Evolutionary conservation across 2,797 vertebrate species (phyloP).

Genomic region (Aplochiton taeniatus): DNA sequence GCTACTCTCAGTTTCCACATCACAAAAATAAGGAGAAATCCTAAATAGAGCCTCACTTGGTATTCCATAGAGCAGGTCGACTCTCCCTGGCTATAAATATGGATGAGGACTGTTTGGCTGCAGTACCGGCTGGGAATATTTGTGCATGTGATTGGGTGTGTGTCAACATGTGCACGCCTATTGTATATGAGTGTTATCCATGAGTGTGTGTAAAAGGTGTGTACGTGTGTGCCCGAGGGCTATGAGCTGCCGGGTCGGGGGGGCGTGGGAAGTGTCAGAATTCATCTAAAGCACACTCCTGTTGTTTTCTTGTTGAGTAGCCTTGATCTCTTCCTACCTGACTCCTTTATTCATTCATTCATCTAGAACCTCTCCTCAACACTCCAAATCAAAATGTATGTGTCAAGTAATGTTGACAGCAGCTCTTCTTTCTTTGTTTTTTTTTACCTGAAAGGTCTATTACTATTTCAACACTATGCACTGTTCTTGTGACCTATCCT

Average conservation of each 20-base stretch:
- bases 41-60: constrained; percentile 44
- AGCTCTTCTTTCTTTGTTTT: no score
- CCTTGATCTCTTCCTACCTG: no score
- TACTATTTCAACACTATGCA: no score
- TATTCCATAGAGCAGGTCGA: constrained; percentile 56
- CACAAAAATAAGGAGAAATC: constrained; percentile 36
- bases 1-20: constrained; percentile 32
- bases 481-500: no score
- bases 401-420: no score
- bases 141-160: constrained; percentile 15
- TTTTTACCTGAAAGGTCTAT: no score
- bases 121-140: constrained; percentile 38
- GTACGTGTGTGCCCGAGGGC: not conserved
- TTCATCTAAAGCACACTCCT: no score
- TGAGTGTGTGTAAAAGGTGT: not conserved
- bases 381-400: no score
- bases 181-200: constrained; percentile 19
- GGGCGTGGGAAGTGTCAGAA: not conserved
- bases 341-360: no score
- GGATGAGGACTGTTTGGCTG: constrained; percentile 57
- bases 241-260: not conserved
- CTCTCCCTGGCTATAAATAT: constrained; percentile 61
- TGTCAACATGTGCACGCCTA: constrained; percentile 7
- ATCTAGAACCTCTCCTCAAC: no score
- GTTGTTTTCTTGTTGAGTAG: no score